Percentiles rank a stretch among this genome's conserved stretches.
These are phyloP conservation scores for Morbakka virulenta DNA, from an alignment of 30 jellyfish, hydroid and myxozoan species.

Conservation along the genomic window DNA sequence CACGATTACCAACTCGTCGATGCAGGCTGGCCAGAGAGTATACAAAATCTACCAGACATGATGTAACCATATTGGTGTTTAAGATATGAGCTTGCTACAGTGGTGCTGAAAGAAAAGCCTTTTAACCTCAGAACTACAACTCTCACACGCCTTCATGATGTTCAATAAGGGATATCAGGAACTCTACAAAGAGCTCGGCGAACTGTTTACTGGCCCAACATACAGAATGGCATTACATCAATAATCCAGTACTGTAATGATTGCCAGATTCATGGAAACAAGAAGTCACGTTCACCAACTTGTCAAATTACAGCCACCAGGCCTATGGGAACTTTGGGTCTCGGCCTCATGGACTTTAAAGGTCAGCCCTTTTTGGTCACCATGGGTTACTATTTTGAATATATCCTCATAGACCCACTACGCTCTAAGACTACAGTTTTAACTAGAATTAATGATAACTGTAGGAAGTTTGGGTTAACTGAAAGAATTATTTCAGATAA, in stretches of 20 bases:
- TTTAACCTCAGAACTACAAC: not conserved
- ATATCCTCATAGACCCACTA: not conserved
- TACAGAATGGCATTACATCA: slow-evolving; percentile 2
- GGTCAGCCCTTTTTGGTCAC: slow-evolving; percentile 16
- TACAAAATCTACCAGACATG: not conserved
- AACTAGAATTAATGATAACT: not conserved
- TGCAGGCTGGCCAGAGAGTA: slow-evolving; percentile 8
- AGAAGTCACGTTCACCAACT: slow-evolving; percentile 4
- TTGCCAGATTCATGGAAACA: slow-evolving; percentile 12
- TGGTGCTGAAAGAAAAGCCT: not conserved
- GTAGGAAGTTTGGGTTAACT: not conserved
- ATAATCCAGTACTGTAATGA: not conserved
- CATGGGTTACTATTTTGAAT: slow-evolving; percentile 1
- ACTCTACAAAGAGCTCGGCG: slow-evolving; percentile 12
- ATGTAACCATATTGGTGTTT: not conserved
- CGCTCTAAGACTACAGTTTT: not conserved
- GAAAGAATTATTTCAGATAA: slow-evolving; percentile 1
- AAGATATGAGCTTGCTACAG: not conserved
- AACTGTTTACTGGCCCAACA: slow-evolving; percentile 19
- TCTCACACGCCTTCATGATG: slow-evolving; percentile 4
- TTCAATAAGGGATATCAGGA: not conserved
- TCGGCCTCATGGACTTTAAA: slow-evolving; percentile 9
- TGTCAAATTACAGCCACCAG: not conserved
- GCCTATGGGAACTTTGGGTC: not conserved
- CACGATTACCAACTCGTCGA: not conserved